These are phyloP conservation scores for Agrilus biguttatus DNA, from an alignment of 2,888 invertebrate species.

Conservation along the genomic window DNA sequence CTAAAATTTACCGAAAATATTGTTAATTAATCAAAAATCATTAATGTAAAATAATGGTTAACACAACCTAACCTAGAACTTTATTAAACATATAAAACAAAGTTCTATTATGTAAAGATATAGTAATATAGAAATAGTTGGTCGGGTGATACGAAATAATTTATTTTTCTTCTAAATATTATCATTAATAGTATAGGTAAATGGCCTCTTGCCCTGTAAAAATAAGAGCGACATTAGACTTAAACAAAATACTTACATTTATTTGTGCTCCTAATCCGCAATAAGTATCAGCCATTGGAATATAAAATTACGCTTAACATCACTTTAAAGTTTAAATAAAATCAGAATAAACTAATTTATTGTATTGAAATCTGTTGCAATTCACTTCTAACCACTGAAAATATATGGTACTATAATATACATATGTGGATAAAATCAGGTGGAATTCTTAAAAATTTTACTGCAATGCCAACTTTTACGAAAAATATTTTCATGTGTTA, in stretches of 20 bases:
- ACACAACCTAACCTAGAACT: constrained; percentile 2
- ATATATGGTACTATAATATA: no score
- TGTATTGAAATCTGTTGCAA: no score
- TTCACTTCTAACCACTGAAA: no score
- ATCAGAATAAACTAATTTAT: no score
- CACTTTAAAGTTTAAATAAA: no score
- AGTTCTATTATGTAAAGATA: background rate
- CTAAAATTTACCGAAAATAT: constrained; percentile 7
- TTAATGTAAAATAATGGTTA: background rate
- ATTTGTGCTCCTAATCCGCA: constrained; percentile 69
- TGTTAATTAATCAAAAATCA: background rate
- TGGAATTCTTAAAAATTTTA: no score
- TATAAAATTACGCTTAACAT: no score
- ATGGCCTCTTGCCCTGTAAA: background rate
- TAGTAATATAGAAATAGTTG: constrained; percentile 1
- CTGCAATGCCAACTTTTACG: no score
- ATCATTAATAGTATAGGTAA: background rate
- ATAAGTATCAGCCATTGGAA: constrained; percentile 74
- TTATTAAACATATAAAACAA: background rate
- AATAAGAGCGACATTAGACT: background rate
- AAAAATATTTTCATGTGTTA: no score
- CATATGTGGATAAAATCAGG: no score
- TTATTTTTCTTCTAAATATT: background rate
- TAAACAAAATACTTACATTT: constrained; percentile 48
- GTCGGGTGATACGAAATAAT: background rate